Conservation (phyloP, 1,140 invertebrate species). For the Zaprionus nigranus region DNA sequence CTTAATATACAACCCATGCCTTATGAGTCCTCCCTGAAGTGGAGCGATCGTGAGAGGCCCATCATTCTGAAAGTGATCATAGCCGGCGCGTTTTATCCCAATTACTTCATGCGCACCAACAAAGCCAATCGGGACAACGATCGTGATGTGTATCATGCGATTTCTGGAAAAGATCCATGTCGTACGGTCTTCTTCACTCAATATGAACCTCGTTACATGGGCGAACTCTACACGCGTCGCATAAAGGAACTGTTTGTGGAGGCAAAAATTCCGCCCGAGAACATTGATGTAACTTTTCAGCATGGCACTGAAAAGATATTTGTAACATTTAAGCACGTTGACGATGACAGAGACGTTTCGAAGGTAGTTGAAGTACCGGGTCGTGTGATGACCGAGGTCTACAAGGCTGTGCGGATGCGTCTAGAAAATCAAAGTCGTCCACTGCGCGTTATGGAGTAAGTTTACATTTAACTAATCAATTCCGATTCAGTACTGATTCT, state of each 20-base stretch:
- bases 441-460: constrained; percentile 85
- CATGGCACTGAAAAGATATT: constrained; percentile 85
- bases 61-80: constrained; percentile 88
- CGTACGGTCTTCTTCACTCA: constrained; percentile 90
- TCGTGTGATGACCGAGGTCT: constrained; percentile 89
- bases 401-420: constrained; percentile 91
- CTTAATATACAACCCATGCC: constrained; percentile 78
- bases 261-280: constrained; percentile 76
- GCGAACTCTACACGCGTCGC: constrained; percentile 88
- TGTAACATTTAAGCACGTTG: constrained; percentile 86
- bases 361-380: constrained; percentile 85
- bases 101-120: constrained; percentile 90
- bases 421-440: constrained; percentile 85
- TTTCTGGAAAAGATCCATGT: constrained; percentile 90
- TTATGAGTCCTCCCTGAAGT: constrained; percentile 73
- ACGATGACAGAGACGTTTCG: constrained; percentile 28
- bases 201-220: constrained; percentile 89
- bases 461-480: not conserved
- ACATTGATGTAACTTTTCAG: constrained; percentile 88
- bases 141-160: constrained; percentile 86
- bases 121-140: constrained; percentile 86
- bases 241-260: constrained; percentile 86
- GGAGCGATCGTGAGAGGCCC: constrained; percentile 85
- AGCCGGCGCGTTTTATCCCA: constrained; percentile 94
- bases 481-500: not conserved